Evolutionary conservation across 2,888 invertebrate genomes (phyloP).

Genomic region (Hydriomena furcata): DNA sequence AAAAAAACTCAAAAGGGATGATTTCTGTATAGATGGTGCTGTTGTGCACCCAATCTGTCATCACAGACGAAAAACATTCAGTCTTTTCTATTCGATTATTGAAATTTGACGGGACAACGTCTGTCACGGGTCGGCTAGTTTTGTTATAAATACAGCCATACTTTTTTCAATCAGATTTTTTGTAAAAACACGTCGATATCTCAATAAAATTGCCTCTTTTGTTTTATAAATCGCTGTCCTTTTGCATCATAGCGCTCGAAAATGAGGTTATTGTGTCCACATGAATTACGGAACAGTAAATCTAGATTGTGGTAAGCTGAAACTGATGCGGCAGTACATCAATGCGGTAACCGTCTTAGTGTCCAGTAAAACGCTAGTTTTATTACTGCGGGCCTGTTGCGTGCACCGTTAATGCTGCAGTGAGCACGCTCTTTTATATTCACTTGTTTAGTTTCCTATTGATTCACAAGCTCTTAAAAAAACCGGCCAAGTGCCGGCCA

Average conservation of each 20-base stretch:
- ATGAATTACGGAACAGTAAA: slow-evolving; percentile 61
- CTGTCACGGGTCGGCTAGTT: too few species aligned
- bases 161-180: too few species aligned
- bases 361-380: slow-evolving; percentile 46
- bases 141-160: too few species aligned
- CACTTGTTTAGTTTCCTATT: slow-evolving; percentile 23
- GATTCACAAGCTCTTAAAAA: slow-evolving; percentile 5
- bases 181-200: too few species aligned
- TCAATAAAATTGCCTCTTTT: too few species aligned
- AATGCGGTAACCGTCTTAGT: slow-evolving; percentile 63
- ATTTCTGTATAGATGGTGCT: too few species aligned
- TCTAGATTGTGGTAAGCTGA: slow-evolving; percentile 62
- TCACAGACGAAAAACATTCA: too few species aligned
- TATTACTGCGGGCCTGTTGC: slow-evolving; percentile 39
- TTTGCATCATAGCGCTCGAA: slow-evolving; percentile 18
- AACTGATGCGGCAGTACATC: slow-evolving; percentile 68
- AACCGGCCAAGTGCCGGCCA: too few species aligned
- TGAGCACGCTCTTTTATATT: slow-evolving; percentile 39
- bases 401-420: slow-evolving; percentile 38
- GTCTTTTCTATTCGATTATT: too few species aligned
- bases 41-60: too few species aligned
- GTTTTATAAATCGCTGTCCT: slow-evolving; percentile 2
- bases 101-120: too few species aligned
- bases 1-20: too few species aligned
- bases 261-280: slow-evolving; percentile 38